Percentiles rank a stretch among this genome's conserved stretches.
Evolutionary conservation across 2,113 vertebrate genomes (phyloP).

Genomic region (Callipepla californica): DNA sequence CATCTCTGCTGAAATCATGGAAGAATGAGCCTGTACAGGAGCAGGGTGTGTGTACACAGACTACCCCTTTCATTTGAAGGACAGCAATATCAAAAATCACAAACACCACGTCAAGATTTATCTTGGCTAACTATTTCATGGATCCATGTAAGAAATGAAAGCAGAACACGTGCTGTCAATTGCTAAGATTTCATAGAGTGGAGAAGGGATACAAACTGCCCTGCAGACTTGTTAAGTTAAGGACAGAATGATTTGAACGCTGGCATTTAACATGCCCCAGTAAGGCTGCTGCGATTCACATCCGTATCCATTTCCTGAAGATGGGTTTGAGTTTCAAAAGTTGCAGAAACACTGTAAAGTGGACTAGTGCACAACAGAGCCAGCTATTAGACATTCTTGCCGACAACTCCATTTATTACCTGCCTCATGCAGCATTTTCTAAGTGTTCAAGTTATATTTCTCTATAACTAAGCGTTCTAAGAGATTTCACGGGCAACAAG

Average conservation of each 20-base stretch:
- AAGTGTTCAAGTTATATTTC: not conserved
- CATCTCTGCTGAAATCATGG: not conserved
- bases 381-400: not conserved
- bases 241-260: not conserved
- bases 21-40: not conserved
- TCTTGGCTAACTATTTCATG: not conserved
- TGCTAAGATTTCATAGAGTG: not conserved
- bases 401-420: not conserved
- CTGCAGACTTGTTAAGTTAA: not conserved
- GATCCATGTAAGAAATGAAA: not conserved
- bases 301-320: not conserved
- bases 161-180: not conserved
- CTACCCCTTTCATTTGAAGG: not conserved
- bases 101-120: not conserved
- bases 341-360: not conserved
- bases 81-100: not conserved
- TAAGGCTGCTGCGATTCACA: not conserved
- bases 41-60: not conserved
- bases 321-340: not conserved
- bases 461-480: not conserved
- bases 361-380: not conserved
- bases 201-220: not conserved
- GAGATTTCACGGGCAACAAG: not conserved
- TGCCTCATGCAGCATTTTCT: not conserved
- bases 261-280: not conserved